phyloP scores from a whole-genome alignment of 2,797 vertebrate genomes.

The Ciconia nigra region DNA sequence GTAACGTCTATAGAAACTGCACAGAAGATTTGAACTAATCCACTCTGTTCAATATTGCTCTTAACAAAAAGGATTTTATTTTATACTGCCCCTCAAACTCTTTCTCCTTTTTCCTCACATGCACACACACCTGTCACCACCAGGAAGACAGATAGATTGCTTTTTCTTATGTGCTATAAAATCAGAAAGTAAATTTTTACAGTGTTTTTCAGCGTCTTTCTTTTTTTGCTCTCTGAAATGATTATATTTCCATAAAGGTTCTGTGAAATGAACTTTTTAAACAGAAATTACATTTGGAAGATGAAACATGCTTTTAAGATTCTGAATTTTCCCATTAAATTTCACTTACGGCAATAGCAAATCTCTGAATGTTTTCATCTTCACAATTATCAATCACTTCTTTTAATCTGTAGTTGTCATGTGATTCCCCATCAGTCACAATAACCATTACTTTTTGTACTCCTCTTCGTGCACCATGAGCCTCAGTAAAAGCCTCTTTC shows the following conservation, averaged over 20 bases:
- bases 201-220: neutral
- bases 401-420: constrained; percentile 81
- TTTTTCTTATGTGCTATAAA: neutral
- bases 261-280: neutral
- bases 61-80: neutral
- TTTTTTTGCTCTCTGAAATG: neutral
- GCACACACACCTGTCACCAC: neutral
- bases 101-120: neutral
- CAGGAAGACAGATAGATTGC: neutral
- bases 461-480: constrained; percentile 85
- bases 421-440: constrained; percentile 96
- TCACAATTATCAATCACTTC: constrained; percentile 82
- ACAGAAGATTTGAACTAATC: neutral
- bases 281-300: neutral
- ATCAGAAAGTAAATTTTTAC: neutral
- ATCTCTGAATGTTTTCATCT: constrained; percentile 86
- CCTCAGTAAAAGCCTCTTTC: constrained; percentile 88
- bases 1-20: neutral
- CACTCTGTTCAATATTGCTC: neutral
- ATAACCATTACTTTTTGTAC: constrained; percentile 98
- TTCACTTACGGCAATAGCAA: constrained; percentile 92
- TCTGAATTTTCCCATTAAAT: neutral
- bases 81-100: neutral
- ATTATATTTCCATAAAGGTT: neutral
- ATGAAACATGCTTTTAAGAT: neutral